Conservation (phyloP, 2,113 vertebrate genomes). For the Centropus bengalensis region DNA sequence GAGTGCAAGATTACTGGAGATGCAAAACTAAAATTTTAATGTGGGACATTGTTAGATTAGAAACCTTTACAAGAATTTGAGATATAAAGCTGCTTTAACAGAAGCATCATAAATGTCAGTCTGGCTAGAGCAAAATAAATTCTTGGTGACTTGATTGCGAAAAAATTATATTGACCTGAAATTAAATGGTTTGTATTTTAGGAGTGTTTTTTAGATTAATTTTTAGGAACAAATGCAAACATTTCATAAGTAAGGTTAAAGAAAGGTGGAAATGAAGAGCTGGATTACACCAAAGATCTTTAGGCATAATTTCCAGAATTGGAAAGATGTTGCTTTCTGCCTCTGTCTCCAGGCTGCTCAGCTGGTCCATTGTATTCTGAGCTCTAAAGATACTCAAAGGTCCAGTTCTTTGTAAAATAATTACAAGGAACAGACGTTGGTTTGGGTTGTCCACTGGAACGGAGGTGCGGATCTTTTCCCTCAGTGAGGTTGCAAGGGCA, state of each 20-base stretch:
- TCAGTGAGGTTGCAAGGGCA: background rate
- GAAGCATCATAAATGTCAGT: background rate
- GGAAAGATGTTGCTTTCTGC: background rate
- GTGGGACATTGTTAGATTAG: background rate
- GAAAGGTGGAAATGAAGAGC: background rate
- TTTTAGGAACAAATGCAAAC: background rate
- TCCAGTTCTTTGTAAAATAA: background rate
- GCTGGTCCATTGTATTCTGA: background rate
- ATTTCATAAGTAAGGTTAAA: background rate
- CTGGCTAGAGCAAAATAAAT: fast-evolving
- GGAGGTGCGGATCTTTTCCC: background rate
- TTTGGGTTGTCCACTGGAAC: background rate
- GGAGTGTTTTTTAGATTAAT: background rate
- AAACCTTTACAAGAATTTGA: background rate
- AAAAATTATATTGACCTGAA: background rate
- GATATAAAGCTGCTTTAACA: background rate
- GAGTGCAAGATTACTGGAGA: background rate
- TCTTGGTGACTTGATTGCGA: background rate
- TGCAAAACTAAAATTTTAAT: background rate
- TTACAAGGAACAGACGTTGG: background rate
- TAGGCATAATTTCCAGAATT: background rate
- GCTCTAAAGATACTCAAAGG: background rate
- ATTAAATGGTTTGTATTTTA: background rate
- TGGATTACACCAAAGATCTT: background rate
- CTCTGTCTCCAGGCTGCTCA: background rate